Evolutionary conservation across 2,888 invertebrate genomes (phyloP), one percentile per base, ranked within the genome.

Genomic region (Platynereis dumerilii): DNA sequence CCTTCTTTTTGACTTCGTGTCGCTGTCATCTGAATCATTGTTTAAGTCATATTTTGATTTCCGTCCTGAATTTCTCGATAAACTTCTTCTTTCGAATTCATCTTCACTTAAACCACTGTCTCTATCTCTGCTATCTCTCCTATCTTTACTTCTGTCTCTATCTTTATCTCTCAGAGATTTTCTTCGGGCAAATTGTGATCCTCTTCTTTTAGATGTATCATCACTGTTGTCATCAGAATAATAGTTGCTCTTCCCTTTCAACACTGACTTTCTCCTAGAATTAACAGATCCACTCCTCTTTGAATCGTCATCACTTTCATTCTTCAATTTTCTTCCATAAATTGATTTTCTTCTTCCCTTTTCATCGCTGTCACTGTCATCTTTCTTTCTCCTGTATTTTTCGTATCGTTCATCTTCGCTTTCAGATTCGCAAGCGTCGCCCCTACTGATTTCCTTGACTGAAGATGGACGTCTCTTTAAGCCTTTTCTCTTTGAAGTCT

Each of bases 401-500:
- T 54, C 20, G 22, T 54, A 55, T 45, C 54, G 39, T 3, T 64
- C 53, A n/a, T 42, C 26, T 12, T 60, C 63, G 34, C 57, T 63
- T 26, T 63, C 63, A 1, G 28, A 42, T n/a, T 44, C 63, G n/a
- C 63, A 22, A 3, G 22, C 28, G 22, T 28, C 34, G 15, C 22
- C 56, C 10, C 57, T 24, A 7, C 5, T 44, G 42, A 52, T 27
- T 48, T 17, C 48, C n/a, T 27, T 45, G 48, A 7, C 27, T 5
- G 20, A n/a, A 15, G 29, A 58, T 58, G 58, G 20, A 12, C 24
- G 7, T 3, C 39, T 2, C 12, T 58, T 48, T 48, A 48, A 48
- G n/a, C 54, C 22, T 42, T 39, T 53, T 54, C 61, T 74, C 64
- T 76, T 76, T 15, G 78, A 79, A 22, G 72, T 73, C 58, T 73